Base-by-base conservation (phyloP, 2,888 invertebrate genomes). In the Oegoconia quadripuncta region DNA sequence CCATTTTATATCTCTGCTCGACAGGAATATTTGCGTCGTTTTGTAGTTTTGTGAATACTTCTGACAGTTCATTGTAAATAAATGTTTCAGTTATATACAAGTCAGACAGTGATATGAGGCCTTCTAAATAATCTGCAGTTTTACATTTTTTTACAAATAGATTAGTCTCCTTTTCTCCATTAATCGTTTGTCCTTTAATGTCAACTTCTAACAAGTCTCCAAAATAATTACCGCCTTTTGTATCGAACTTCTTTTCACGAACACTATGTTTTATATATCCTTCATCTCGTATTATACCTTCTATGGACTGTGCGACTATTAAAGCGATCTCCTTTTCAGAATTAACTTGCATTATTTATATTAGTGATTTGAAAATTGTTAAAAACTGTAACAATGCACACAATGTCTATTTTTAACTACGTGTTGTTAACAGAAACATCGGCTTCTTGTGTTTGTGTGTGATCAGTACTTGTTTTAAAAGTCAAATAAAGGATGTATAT, bases 151-250 rank as follows among this genome's bases (percentile, higher is more conserved):
- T 78, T 1, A 73, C 42, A 33, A 77, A 78, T 11, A 78, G 39
- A 13, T 69, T 52, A 0, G 60, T 56, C 48, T 67, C 67, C 44
- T 70, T 67, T 1, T 48, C 34, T 0, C 64, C 70, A 2, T 54
- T 32, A 3, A 39, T 39, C 0, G 74, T 69, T 50, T 52, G 44
- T 6, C 74, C 78, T 48, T 55, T 63, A 3, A 76, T 47, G 20
- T 68, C 55, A 3, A 74, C 50, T 54, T 65, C 67, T 31, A 55
- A 66, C 2, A 76, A 38, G 2, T 43, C 37, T 2, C 63, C 74
- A 1, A 76, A 46, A 36, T 62, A 78, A 42, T 64, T 76, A 0
- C 66, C 72, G 8, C 78, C 76, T 17, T 64, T 55, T 2, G 68
- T 59, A 0, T 57, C 42, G 0, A 71, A 42, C 2, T 22, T 16